Evolutionary conservation across 2,888 invertebrate genomes (phyloP), one percentile per base, ranked within the genome.

Genomic region (Eupithecia dodoneata): DNA sequence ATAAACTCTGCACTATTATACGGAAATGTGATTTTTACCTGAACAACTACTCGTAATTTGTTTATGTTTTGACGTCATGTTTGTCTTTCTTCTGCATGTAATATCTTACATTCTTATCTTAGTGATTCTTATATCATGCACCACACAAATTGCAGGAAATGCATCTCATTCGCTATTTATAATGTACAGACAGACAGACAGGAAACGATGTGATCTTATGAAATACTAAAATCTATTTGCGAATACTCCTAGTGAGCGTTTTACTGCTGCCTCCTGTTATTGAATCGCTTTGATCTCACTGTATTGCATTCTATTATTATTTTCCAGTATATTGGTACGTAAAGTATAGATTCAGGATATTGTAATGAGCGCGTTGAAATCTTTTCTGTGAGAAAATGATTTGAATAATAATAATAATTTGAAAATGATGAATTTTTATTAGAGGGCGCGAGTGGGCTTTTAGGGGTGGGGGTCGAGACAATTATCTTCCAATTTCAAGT

Each of bases 91-190:
- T 7, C 4, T 63, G 3, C 3, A n/a, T 7, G 15, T 15, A n/a
- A n/a, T 59, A 63, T 63, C 52, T 44, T 0, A 9, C 6, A 55
- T n/a, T n/a, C 30, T 30, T 30, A 1, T 30, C 30, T 30, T 30
- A 30, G 30, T 30, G 30, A 30, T 66, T 75, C 75, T 42, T 70
- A 9, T 52, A 72, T 2, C 79, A 82, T 83, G 76, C 12, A 81
- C 83, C 84, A 78, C 73, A 72, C 63, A 73, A 76, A 80, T 80
- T 80, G 83, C 84, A 86, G 88, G 87, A 88, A 88, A 88, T 84
- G 84, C 83, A 85, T 86, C 83, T 86, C 81, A 82, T 80, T 82
- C 82, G 83, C 87, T 85, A 87, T 87, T 89, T 86, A 87, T 87
- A 86, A 84, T 84, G 80, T 81, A 87, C 85, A 83, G 82, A 81